Evolutionary conservation across 2,113 vertebrate species (phyloP).

Genomic region (Thunnus thynnus): DNA sequence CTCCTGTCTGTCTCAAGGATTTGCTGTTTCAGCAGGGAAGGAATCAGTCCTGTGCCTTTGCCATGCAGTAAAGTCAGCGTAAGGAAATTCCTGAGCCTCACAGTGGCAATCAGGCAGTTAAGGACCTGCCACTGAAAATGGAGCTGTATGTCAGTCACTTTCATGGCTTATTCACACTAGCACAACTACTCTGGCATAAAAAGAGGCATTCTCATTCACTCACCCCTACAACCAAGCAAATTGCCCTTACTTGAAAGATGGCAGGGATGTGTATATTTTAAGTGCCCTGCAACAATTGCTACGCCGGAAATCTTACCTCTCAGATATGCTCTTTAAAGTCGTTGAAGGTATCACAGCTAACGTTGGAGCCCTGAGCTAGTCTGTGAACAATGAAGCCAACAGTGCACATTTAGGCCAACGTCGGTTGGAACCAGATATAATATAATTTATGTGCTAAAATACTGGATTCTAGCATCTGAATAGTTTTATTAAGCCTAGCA

Average conservation of each 20-base stretch:
- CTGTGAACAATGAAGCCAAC: background rate
- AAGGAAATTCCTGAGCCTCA: constrained; percentile 81
- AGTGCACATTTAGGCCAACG: background rate
- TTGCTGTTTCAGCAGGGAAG: constrained; percentile 83
- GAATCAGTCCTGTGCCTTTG: constrained; percentile 77
- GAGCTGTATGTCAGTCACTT: constrained; percentile 81
- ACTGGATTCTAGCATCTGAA: background rate
- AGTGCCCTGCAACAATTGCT: constrained; percentile 20
- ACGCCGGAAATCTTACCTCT: constrained; percentile 35
- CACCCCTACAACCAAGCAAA: constrained; percentile 65
- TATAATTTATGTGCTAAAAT: background rate
- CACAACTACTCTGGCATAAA: constrained; percentile 62
- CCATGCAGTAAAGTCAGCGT: constrained; percentile 75
- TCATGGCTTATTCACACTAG: constrained; percentile 79
- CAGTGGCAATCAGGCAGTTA: constrained; percentile 82
- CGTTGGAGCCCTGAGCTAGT: too few relatives aligned
- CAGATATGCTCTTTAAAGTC: background rate
- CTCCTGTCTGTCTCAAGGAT: constrained; percentile 70
- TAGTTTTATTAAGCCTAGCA: background rate
- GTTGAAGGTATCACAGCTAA: constrained; percentile 5
- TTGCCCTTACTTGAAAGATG: constrained; percentile 56
- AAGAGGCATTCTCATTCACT: constrained; percentile 68
- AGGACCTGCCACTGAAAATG: constrained; percentile 82
- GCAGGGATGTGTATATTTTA: constrained; percentile 33
- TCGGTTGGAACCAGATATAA: background rate